phyloP scores from a whole-genome alignment of 2,113 vertebrate species.

The Numida meleagris region DNA sequence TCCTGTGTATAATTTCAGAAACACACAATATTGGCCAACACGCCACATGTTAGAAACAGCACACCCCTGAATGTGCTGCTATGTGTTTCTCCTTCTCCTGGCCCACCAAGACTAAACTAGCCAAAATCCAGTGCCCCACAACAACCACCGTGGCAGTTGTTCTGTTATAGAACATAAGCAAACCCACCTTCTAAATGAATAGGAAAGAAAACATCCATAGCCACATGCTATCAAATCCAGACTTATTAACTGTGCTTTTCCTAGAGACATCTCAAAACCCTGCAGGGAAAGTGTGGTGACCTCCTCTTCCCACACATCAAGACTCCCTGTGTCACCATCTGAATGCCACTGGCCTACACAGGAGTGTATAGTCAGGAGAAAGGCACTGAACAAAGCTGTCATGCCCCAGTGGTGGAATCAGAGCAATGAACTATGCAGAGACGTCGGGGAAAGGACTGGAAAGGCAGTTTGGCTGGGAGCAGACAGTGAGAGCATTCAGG shows the following conservation, averaged over 20 bases:
- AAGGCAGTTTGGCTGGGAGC: slow-evolving; percentile 51
- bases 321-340: not conserved
- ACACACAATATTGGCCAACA: not conserved
- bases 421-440: slow-evolving; percentile 53
- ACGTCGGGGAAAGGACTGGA: slow-evolving; percentile 30
- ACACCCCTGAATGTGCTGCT: not conserved
- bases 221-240: not conserved
- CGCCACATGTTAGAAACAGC: not conserved
- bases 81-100: too few relatives aligned
- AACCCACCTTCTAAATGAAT: not conserved
- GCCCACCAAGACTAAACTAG: too few relatives aligned
- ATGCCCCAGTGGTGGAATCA: not conserved
- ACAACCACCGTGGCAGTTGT: too few relatives aligned
- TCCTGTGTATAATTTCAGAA: not conserved
- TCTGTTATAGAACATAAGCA: not conserved
- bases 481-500: slow-evolving; percentile 10
- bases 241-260: not conserved
- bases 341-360: not conserved
- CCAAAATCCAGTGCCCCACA: too few relatives aligned
- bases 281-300: not conserved
- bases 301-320: not conserved
- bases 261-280: not conserved
- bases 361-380: not conserved
- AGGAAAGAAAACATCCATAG: not conserved
- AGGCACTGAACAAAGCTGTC: not conserved